A percentile compares a stretch with the other conserved stretches of the same genome.
phyloP scores from a whole-genome alignment of 2,113 vertebrate species.

The Heterotis niloticus region DNA sequence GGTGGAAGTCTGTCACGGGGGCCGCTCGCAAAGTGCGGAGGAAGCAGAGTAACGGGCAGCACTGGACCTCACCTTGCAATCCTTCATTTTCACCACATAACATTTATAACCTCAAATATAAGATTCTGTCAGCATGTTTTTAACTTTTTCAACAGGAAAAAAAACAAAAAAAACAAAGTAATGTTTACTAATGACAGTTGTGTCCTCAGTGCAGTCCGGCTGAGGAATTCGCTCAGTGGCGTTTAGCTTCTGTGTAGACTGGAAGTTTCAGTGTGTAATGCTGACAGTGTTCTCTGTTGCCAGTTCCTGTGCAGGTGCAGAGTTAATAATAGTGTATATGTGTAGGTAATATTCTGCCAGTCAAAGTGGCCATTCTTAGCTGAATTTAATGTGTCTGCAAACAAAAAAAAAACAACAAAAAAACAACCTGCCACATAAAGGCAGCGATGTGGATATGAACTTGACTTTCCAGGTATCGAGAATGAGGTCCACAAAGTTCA shows the following conservation, averaged over 20 bases:
- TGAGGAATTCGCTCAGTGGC: conserved; percentile 11
- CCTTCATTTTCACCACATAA: conserved; percentile 11
- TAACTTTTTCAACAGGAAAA: conserved; percentile 5
- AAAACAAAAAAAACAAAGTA: not conserved
- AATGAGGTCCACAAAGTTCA: not conserved
- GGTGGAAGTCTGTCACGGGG: not conserved
- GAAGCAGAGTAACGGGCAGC: not conserved
- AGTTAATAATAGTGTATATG: not conserved
- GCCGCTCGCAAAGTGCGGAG: not conserved
- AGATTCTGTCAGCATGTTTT: conserved; percentile 15
- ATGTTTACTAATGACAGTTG: conserved; percentile 16
- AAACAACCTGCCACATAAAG: not conserved
- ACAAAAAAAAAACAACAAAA: not conserved
- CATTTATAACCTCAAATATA: conserved; percentile 15
- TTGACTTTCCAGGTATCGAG: not conserved
- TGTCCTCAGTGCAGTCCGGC: conserved; percentile 15
- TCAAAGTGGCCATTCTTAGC: not conserved
- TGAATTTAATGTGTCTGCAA: not conserved
- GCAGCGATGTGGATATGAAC: not conserved
- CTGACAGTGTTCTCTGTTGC: not conserved
- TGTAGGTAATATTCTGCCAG: conserved; percentile 5
- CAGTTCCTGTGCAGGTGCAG: conserved; percentile 14
- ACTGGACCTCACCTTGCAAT: not conserved
- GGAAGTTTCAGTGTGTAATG: conserved; percentile 9
- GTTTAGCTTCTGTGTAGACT: conserved; percentile 9